Percentiles rank a stretch among this genome's conserved stretches.
These are phyloP conservation scores for Catostylus mosaicus DNA, from an alignment of 30 jellyfish, hydroid and myxozoan genomes.

Conservation along the genomic window DNA sequence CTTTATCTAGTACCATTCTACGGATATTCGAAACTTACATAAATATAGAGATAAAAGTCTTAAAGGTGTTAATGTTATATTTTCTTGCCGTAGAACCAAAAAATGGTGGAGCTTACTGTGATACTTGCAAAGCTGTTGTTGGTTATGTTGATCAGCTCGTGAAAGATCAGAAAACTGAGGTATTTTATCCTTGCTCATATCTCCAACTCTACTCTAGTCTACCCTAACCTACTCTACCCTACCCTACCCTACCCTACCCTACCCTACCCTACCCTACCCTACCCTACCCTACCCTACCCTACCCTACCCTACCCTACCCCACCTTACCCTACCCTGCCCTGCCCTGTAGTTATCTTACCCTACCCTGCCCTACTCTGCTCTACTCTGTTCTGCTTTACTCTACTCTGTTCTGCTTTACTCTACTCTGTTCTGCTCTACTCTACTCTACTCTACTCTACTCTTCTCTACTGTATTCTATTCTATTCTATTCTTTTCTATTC, in stretches of 20 bases:
- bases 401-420: neutral
- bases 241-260: neutral
- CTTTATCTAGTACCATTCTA: no score
- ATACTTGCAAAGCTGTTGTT: constrained; percentile 37
- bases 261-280: neutral
- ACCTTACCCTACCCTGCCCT: no score
- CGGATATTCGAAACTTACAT: neutral
- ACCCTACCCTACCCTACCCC: neutral
- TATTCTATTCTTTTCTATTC: neutral
- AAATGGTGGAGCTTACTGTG: constrained; percentile 35
- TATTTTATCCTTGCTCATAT: neutral
- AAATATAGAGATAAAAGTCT: neutral
- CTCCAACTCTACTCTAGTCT: neutral
- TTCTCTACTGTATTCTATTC: neutral
- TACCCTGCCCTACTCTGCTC: no score
- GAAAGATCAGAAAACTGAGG: constrained; percentile 56
- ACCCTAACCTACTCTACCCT: neutral
- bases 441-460: neutral
- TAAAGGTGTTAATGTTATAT: neutral
- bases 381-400: no score
- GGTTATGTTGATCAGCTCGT: constrained; percentile 49
- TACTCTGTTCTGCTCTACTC: neutral
- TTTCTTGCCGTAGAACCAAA: neutral
- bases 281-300: neutral
- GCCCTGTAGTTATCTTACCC: no score